Conservation (phyloP, 37 sponge, comb jelly and placozoan species). For the Dysidea cf. avara region DNA sequence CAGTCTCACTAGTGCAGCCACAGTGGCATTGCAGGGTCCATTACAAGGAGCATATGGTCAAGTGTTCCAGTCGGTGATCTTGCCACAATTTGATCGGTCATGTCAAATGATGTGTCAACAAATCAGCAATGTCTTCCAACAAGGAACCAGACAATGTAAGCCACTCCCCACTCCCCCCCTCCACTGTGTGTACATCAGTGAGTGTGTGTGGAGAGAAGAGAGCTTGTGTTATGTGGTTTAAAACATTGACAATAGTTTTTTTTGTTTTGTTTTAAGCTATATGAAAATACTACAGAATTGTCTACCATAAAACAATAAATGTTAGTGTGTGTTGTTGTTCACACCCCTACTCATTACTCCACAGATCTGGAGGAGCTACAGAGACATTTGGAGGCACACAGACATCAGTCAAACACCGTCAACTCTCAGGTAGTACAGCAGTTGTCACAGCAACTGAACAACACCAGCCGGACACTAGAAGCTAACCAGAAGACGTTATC, state of each 20-base stretch:
- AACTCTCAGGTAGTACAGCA: background rate
- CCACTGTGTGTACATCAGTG: conserved; percentile 6
- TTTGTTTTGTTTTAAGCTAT: too few species aligned
- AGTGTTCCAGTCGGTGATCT: conserved; percentile 33
- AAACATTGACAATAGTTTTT: too few species aligned
- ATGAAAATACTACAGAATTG: too few species aligned
- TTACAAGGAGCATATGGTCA: conserved; percentile 30
- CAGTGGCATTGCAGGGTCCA: conserved; percentile 21
- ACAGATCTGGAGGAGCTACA: conserved; percentile 55
- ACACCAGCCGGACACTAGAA: background rate
- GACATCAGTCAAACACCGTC: conserved; percentile 8
- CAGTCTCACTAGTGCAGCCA: conserved; percentile 29
- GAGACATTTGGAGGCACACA: conserved; percentile 38
- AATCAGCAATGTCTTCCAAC: conserved; percentile 64
- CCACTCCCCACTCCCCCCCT: background rate
- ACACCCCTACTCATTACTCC: too few species aligned
- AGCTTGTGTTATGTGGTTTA: too few species aligned
- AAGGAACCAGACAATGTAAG: conserved; percentile 77
- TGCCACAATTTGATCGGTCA: conserved; percentile 63
- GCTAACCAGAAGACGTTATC: too few species aligned
- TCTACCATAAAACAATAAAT: too few species aligned
- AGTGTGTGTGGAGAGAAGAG: conserved; percentile 7
- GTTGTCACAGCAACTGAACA: background rate
- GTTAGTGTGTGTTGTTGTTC: too few species aligned
- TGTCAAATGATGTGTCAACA: conserved; percentile 80